phyloP scores from a whole-genome alignment of 2,113 vertebrate genomes.

The Colius striatus region DNA sequence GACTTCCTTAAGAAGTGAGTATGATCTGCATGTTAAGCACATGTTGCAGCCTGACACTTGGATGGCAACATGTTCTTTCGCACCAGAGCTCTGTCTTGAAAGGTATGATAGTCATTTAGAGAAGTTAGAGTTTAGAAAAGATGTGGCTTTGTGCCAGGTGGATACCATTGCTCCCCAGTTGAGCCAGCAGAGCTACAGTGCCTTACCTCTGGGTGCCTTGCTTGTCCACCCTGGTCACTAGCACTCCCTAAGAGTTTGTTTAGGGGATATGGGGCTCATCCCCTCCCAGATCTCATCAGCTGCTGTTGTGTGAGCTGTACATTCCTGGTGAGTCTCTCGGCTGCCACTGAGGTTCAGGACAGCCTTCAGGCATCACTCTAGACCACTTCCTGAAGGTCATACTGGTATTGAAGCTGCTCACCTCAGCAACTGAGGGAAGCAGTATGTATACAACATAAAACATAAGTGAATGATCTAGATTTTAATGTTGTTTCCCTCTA shows the following conservation, averaged over 20 bases:
- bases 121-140: not conserved
- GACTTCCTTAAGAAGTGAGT: not conserved
- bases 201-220: not conserved
- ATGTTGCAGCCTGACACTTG: not conserved
- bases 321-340: fast-evolving
- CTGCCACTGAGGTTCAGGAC: not conserved
- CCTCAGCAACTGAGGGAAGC: fast-evolving
- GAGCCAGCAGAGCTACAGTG: not conserved
- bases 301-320: fast-evolving
- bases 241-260: not conserved
- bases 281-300: not conserved
- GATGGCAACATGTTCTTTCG: not conserved
- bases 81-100: not conserved
- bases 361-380: fast-evolving
- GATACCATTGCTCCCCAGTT: not conserved
- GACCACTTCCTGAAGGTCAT: fast-evolving
- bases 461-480: not conserved
- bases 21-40: not conserved
- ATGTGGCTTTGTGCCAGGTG: not conserved
- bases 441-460: not conserved
- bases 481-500: not conserved
- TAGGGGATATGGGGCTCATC: not conserved
- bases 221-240: fast-evolving
- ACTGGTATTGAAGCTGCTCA: fast-evolving
- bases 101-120: not conserved